Base-by-base conservation (phyloP, 2,888 invertebrate species). In the Sycophila texana region DNA sequence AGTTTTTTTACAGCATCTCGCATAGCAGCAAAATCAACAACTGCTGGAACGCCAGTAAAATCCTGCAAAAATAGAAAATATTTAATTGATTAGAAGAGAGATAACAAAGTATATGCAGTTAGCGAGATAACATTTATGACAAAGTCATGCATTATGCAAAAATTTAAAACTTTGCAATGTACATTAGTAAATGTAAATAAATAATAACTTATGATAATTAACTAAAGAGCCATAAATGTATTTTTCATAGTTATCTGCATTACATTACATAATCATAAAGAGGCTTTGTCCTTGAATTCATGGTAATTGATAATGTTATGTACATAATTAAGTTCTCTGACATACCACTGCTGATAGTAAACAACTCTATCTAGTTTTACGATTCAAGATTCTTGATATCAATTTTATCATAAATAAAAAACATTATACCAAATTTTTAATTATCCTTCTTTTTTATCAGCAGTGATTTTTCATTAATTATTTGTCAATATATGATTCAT, bases 1-100 rank as follows among this genome's bases (percentile, higher is more conserved):
- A 99, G 91, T 26, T 92, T 91, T 84, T 95, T 94, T 0, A 99
- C 97, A 0, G 98, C 98, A 91, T 99, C 98, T 79, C 99, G 92
- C 99, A 99, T 99, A 0, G 98, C 98, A 16, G 99, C 99, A 91
- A 99, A 98, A 91, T 99, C 99, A 0, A 99, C 99, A 30, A 99
- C 98, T 0, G 98, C 99, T 0, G 99, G 99, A 0, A 99, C 99
- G 3, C 99, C 99, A 16, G 99, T 99, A 83, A 97, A 94, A 89
- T 97, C 97, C 96, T 97, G 18, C 13, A 66, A 67, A 51, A 65
- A 68, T 39, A 20, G 2, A 30, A 51, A 73, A 30, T 39, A 68
- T 47, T 75, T 61, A 74, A 61, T 49, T 12, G 30, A 26, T 47
- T 55, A 53, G 7, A 39, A 39, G 10, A 39, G 10, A 39, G 39